These are phyloP conservation scores for Sinella curviseta DNA, from an alignment of 1,140 invertebrate genomes.

Conservation along the genomic window DNA sequence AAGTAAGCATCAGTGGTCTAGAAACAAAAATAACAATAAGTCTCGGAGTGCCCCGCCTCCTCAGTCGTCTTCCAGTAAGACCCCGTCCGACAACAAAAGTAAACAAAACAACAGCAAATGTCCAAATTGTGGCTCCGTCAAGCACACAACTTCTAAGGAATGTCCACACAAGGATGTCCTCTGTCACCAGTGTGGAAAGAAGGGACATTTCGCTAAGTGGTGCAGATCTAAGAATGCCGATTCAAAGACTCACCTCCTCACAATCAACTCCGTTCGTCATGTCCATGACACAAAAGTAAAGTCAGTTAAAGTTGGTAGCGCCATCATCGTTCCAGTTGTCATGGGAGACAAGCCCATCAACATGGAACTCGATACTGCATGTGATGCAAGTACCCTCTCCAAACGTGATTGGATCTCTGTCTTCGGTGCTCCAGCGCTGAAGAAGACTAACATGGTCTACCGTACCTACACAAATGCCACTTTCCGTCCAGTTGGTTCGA, in stretches of 20 bases:
- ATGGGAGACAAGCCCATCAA: neutral
- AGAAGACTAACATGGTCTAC: neutral
- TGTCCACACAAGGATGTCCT: constrained; percentile 17
- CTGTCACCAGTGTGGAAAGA: constrained; percentile 23
- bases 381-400: neutral
- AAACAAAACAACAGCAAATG: neutral
- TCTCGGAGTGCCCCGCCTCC: neutral
- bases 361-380: constrained; percentile 23
- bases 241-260: neutral
- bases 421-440: neutral
- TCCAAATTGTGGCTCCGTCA: constrained; percentile 26
- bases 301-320: neutral
- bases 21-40: neutral
- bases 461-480: neutral
- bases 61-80: neutral
- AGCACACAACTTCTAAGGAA: constrained; percentile 21
- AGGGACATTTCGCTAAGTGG: constrained; percentile 19
- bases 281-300: neutral
- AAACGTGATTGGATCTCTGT: neutral
- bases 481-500: neutral
- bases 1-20: neutral
- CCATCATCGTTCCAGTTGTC: neutral
- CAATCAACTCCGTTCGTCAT: neutral
- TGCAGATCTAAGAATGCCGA: too few relatives aligned
- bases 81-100: neutral